Conservation (phyloP, 2,797 vertebrate species). For the Thamnophis elegans region DNA sequence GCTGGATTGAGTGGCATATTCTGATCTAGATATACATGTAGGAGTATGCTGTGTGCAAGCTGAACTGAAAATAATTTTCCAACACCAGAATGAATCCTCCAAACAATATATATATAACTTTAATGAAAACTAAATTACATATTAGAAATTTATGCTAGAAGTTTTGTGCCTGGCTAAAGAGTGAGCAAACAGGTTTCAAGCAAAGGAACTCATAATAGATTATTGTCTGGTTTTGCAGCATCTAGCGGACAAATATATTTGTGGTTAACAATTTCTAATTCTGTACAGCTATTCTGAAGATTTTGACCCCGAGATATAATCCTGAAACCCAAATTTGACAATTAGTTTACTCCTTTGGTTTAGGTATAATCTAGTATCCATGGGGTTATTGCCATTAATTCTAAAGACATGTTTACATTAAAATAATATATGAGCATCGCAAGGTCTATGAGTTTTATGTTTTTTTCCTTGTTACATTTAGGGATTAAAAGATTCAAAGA, state of each 20-base stretch:
- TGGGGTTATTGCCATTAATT: not conserved
- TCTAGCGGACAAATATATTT: not conserved
- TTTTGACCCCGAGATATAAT: not conserved
- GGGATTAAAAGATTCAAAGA: not conserved
- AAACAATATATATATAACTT: not conserved
- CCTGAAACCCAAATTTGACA: not conserved
- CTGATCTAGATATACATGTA: not conserved
- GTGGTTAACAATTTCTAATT: not conserved
- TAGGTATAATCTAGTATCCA: not conserved
- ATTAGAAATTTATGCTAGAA: not conserved
- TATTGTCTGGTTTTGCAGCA: not conserved
- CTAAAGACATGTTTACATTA: not conserved
- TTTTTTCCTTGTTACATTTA: not conserved
- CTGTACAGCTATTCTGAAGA: not conserved
- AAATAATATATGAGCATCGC: not conserved
- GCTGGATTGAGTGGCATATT: not conserved
- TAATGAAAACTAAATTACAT: not conserved
- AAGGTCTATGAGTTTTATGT: not conserved
- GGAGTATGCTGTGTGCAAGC: not conserved
- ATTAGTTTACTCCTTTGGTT: not conserved
- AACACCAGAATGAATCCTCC: not conserved
- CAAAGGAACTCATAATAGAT: not conserved
- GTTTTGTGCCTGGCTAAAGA: not conserved
- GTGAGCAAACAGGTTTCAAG: not conserved
- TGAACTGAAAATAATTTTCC: not conserved